Percentiles rank a stretch among this genome's conserved stretches.
phyloP scores from a whole-genome alignment of 2,797 vertebrate genomes.

The Lutjanus argentimaculatus region DNA sequence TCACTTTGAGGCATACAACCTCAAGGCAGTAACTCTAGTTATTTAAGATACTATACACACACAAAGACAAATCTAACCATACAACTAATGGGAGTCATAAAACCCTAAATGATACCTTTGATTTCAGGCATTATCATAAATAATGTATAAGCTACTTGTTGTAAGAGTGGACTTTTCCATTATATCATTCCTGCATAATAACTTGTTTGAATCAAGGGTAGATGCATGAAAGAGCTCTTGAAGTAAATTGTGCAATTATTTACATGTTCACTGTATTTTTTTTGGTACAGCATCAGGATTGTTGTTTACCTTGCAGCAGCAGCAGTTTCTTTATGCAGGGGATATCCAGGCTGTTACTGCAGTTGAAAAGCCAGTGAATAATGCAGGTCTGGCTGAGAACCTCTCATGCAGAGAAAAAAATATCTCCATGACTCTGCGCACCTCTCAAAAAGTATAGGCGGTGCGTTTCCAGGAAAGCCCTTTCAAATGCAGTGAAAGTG shows the following conservation, averaged over 20 bases:
- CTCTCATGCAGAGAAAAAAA: conserved; percentile 24
- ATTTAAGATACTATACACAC: background rate
- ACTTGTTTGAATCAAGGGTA: background rate
- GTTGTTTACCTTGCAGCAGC: conserved; percentile 39
- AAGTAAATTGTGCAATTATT: conserved; percentile 28
- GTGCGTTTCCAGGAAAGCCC: conserved; percentile 48
- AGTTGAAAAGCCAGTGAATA: conserved; percentile 42
- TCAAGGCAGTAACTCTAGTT: no score
- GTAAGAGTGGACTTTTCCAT: background rate
- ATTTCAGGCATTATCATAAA: background rate
- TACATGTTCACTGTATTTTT: conserved; percentile 8
- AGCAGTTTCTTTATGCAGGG: conserved; percentile 18
- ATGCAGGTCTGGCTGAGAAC: conserved; percentile 41
- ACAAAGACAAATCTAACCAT: background rate
- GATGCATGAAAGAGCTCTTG: conserved; percentile 12
- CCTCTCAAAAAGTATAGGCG: conserved; percentile 23
- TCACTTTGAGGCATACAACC: no score
- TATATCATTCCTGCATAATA: background rate
- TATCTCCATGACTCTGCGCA: conserved; percentile 34
- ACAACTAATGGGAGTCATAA: background rate
- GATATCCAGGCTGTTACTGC: conserved; percentile 22
- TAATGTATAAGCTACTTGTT: background rate
- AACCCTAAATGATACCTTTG: background rate
- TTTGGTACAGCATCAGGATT: background rate
- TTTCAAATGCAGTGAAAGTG: conserved; percentile 57